Base-by-base conservation (phyloP, 2,888 invertebrate genomes). In the Drosophila kambysellisi region DNA sequence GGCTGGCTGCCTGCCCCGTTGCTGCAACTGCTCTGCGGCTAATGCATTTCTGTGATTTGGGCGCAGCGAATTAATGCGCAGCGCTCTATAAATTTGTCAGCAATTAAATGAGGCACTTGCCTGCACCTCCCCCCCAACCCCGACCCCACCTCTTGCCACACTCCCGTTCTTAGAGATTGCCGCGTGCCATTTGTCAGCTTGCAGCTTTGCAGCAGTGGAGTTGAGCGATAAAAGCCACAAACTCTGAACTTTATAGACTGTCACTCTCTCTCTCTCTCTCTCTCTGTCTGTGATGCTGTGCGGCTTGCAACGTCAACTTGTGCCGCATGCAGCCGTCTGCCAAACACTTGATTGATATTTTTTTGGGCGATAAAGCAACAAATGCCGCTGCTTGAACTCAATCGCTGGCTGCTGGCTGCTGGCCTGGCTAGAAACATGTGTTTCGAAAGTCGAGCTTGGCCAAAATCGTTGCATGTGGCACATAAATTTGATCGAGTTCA, bases 81-180 rank as follows among this genome's bases (percentile, higher is more conserved):
- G 72, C 89, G 91, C 89, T 90, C 91, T 91, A 91, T 91, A 91
- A 91, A 91, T 91, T 90, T 91, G 91, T 91, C 90, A 88, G 91
- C 90, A 91, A 91, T 90, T 91, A 91, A 88, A 88, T 76, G 82
- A 89, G 76, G 82, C 79, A 79, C 69, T 66, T 69, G 76, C 63
- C 15, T 29, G 7, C 11, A n/a, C 8, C 62, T 39, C 20, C 57
- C 30, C 30, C 37, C 57, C 51, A 39, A 20, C 41, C n/a, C 57
- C 30, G 41, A 29, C 11, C 53, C 20, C n/a, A n/a, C 12, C 9
- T 12, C 43, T 15, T 53, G 17, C 32, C 33, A 37, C 63, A 41
- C 43, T 37, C 6, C 17, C 9, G 11, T 41, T n/a, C 20, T 2
- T 32, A 29, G 35, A 20, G 61, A 11, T 17, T 37, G 72, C 62